These are phyloP conservation scores for Tinea trinotella DNA, from an alignment of 2,888 invertebrate species.

Conservation along the genomic window DNA sequence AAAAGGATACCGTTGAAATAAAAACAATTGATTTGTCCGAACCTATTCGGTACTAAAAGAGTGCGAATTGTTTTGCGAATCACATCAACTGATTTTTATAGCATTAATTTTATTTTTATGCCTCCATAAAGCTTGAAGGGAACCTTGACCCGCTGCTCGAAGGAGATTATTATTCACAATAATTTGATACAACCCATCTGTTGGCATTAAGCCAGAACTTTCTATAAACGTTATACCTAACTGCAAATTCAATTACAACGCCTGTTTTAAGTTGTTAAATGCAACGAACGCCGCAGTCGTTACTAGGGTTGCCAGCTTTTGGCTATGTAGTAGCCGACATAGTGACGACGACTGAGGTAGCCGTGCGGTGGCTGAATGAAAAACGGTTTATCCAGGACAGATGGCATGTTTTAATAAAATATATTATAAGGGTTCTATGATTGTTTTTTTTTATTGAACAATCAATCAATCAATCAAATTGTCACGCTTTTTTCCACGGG, in stretches of 20 bases:
- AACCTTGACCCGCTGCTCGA: conserved; percentile 15
- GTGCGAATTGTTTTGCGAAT: conserved; percentile 3
- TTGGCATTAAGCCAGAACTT: conserved; percentile 42
- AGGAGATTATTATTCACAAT: neutral
- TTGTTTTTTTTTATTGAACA: no score
- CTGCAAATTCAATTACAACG: conserved; percentile 16
- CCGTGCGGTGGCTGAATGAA: no score
- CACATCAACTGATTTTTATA: neutral
- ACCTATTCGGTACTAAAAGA: neutral
- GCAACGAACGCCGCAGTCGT: conserved; percentile 2
- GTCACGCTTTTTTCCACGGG: no score
- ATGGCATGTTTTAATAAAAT: no score
- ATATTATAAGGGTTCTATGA: no score
- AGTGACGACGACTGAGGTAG: no score
- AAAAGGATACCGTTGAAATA: neutral
- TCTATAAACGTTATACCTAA: conserved; percentile 35
- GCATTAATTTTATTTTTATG: conserved; percentile 11
- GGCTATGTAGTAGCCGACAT: no score
- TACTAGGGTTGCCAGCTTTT: no score
- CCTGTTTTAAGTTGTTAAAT: conserved; percentile 4
- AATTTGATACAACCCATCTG: conserved; percentile 40
- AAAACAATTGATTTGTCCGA: neutral
- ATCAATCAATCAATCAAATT: no score
- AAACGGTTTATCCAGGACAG: no score
- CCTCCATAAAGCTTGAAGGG: conserved; percentile 1